A percentile compares a stretch with the other conserved stretches of the same genome.
phyloP scores from a whole-genome alignment of 2,888 invertebrate species.

The Lampropteryx suffumata region DNA sequence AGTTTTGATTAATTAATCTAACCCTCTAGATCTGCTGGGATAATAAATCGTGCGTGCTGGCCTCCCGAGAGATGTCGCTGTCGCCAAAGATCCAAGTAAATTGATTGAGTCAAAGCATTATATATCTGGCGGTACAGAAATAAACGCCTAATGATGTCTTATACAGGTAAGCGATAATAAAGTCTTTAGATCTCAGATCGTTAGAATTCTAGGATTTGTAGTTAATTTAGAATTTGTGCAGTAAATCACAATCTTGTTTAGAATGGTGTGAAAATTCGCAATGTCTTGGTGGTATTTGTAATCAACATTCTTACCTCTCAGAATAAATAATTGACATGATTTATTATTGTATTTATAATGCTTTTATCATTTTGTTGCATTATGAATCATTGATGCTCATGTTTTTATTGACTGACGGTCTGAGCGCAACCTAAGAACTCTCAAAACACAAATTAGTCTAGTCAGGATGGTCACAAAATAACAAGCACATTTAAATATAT shows the following conservation, averaged over 20 bases:
- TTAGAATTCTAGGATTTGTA: slow-evolving; percentile 61
- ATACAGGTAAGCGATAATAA: slow-evolving; percentile 77
- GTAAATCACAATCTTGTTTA: slow-evolving; percentile 30
- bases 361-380: too few species aligned
- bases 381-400: too few species aligned
- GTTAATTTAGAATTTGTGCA: slow-evolving; percentile 46
- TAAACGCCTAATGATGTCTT: slow-evolving; percentile 77
- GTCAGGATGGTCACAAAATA: too few species aligned
- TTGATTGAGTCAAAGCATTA: slow-evolving; percentile 73
- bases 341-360: too few species aligned
- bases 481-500: too few species aligned
- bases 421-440: too few species aligned
- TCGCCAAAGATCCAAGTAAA: slow-evolving; percentile 58
- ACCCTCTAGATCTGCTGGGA: slow-evolving; percentile 56
- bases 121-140: slow-evolving; percentile 72
- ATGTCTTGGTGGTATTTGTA: not conserved
- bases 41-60: slow-evolving; percentile 77
- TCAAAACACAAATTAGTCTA: too few species aligned
- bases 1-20: slow-evolving; percentile 80
- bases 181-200: slow-evolving; percentile 73
- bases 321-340: not conserved
- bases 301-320: not conserved
- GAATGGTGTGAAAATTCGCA: slow-evolving; percentile 25
- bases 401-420: too few species aligned
- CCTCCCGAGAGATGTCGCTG: slow-evolving; percentile 80